Base-by-base conservation (phyloP, 2,888 invertebrate genomes). In the Plutella xylostella region DNA sequence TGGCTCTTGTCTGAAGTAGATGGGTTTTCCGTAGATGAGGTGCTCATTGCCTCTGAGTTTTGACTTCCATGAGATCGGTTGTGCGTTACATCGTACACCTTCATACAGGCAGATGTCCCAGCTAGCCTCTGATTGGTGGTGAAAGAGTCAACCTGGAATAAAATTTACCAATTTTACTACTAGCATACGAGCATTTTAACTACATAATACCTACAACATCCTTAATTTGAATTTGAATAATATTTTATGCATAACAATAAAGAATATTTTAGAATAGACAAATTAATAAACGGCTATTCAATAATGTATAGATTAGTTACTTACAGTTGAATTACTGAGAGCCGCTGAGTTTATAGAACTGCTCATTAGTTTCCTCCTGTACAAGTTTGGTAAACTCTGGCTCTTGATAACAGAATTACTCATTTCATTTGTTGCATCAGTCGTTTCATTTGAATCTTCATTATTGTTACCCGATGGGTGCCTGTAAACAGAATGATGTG, bases 401-500 rank as follows among this genome's bases (percentile, higher is more conserved):
- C 92, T 92, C 78, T 91, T 92, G 48, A 78, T 86, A 54, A 85
- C 87, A 56, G 76, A 87, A 77, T 77, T 87, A 67, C 65, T 86
- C 66, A 88, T 87, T 55, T 87, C 85, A 56, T 74, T 85, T 60
- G 85, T 82, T 53, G 84, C 82, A 65, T 86, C 85, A 74, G 65
- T 78, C 66, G 62, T 64, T 72, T 65, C 86, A 72, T 68, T 83
- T 60, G 74, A 85, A 77, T 68, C 88, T 85, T 73, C 88, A 64
- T 91, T 91, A 63, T 91, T 91, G 57, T 90, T 90, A 54, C 91
- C 92, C 46, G 92, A 92, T 44, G 92, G 92, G 78, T 92, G 92
- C 65, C 92, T 89, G 64, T 45, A 68, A 63, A 43, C 45, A 19
- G 40, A 40, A 33, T 11, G 28, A n/a, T n/a, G n/a, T n/a, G n/a